Evolutionary conservation across 2,113 vertebrate species (phyloP).

Genomic region (Rutilus rutilus): DNA sequence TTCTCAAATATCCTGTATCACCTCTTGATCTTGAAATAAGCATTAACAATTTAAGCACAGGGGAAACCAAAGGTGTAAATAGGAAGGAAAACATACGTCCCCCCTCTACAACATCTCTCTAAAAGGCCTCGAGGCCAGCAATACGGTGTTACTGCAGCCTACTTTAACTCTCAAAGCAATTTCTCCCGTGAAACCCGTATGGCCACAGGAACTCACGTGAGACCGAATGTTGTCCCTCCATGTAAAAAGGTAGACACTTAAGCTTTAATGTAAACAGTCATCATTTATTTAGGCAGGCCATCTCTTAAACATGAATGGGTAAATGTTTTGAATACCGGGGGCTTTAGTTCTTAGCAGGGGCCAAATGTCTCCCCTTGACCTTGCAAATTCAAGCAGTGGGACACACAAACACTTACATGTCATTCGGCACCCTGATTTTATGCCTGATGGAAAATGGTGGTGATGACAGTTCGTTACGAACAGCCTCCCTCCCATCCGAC

Average conservation of each 20-base stretch:
- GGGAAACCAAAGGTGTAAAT: slow-evolving; percentile 52
- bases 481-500: slow-evolving; percentile 1
- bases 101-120: slow-evolving; percentile 34
- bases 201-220: slow-evolving; percentile 72
- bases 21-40: slow-evolving; percentile 57
- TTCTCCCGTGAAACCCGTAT: slow-evolving; percentile 65
- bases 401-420: slow-evolving; percentile 55
- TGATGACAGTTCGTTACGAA: slow-evolving; percentile 26
- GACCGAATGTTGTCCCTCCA: slow-evolving; percentile 75
- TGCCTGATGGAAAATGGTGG: slow-evolving; percentile 38
- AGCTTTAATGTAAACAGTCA: slow-evolving; percentile 78
- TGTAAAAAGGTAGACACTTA: slow-evolving; percentile 77
- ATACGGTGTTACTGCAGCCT: background rate
- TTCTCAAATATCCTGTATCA: slow-evolving; percentile 56
- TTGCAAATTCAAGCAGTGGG: slow-evolving; percentile 41
- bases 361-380: slow-evolving; percentile 69
- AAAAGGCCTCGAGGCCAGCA: slow-evolving; percentile 36
- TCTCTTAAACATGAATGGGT: slow-evolving; percentile 79
- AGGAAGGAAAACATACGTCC: slow-evolving; percentile 53
- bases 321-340: slow-evolving; percentile 77
- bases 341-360: slow-evolving; percentile 74
- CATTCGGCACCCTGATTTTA: slow-evolving; percentile 57
- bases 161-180: background rate
- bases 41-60: slow-evolving; percentile 54
- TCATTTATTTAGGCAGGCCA: slow-evolving; percentile 82